Evolutionary conservation across 2,113 vertebrate genomes (phyloP), one percentile per base, ranked within the genome.

Genomic region (Vidua macroura): DNA sequence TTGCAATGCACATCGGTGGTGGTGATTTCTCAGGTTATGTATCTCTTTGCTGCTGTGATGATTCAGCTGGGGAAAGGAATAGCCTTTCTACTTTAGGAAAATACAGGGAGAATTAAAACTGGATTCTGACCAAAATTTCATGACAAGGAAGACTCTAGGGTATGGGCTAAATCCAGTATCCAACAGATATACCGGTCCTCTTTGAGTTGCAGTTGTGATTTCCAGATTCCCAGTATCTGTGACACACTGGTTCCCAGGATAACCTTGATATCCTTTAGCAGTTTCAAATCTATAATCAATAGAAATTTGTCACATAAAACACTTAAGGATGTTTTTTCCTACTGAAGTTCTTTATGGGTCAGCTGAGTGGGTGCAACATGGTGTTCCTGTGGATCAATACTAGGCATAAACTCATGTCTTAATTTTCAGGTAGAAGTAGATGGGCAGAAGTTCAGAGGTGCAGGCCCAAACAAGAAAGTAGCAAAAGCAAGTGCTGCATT

Each of bases 401-500:
- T 27, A 92, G 60, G 28, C 56, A 31, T 96, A 90, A 93, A 83
- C 16, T 81, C 30, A 3, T 64, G 19, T 83, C 97, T 91, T 95
- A 33, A 63, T 88, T 98, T 97, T 88, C 95, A 99, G 99, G 99
- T 99, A 97, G 99, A 99, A 97, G 99, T 99, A n/a, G 99, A 99
- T 60, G 98, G 99, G 82, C 99, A 99, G 98, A 99, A 99, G 96
- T 99, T 99, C 96, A 98, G 99, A 87, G 99, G 99, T 43, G 99
- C 99, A 70, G 99, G 99, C 93, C 99, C 99, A 96, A 99, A 99
- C 97, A 99, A 99, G 98, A 99, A 99, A 94, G 99, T 99, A 97
- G 99, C 99, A 89, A 99, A 99, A 97, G 99, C 99, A 93, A 99
- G 99, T n/a, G 99, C 99, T 70, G 99, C 99, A 31, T 93, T 99